Base-by-base conservation (phyloP, 2,797 vertebrate genomes). In the Fistularia commersonii region DNA sequence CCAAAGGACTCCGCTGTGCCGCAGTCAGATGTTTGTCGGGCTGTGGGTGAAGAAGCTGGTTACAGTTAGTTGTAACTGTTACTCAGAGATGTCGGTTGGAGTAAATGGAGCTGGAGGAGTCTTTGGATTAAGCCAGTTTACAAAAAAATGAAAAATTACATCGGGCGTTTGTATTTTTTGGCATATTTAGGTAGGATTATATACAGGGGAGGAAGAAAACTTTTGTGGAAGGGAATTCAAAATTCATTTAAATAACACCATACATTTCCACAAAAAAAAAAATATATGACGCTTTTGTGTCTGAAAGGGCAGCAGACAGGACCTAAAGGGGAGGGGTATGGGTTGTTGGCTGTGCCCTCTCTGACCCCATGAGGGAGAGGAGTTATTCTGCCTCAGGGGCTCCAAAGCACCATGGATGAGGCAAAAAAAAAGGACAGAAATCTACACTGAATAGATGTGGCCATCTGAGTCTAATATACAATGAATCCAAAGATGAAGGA, bases 311-410 rank as follows among this genome's bases (percentile, higher is more conserved):
- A 4, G 23, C 36, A 50, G 41, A 52, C 7, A 1, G 33, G 45
- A 48, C n/a, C 47, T 15, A 32, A 45, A 42, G 31, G 47, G 34
- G 50, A 41, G 56, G 44, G 69, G 23, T 23, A 23, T 23, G 23
- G 23, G 23, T 23, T 23, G 23, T 23, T 23, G 23, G 51, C 52
- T 33, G 48, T 42, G 48, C 47, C 39, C 45, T 54, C 57, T 58
- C 60, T 65, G 50, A 71, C 54, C 42, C 42, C 51, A 12, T 5
- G n/a, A 62, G 49, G 42, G 49, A 23, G 31, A 56, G 5, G 42
- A 54, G 47, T 52, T 72, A 57, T 51, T 63, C 48, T 48, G 47
- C 23, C 62, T 45, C 5, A 2, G 23, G 52, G 53, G 53, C 34
- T 47, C 33, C 13, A 36, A 13, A 15, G 32, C 11, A 8, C 42